Evolutionary conservation across 2,888 invertebrate species (phyloP).

Genomic region (Chrysolina americana): DNA sequence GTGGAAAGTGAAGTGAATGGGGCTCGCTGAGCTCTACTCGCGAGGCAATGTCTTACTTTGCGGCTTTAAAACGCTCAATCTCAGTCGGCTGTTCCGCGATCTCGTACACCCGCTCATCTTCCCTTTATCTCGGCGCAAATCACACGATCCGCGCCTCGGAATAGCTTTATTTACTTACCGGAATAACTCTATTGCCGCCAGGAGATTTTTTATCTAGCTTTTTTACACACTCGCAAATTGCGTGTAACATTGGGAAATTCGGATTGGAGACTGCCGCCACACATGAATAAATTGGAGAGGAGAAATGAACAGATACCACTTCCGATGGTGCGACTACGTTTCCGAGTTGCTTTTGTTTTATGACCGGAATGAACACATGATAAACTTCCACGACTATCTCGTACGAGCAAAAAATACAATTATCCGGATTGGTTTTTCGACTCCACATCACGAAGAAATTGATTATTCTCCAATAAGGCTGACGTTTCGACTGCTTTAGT

Average conservation of each 20-base stretch:
- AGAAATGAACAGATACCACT: conserved; percentile 23
- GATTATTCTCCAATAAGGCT: too few species aligned
- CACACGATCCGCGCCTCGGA: conserved; percentile 62
- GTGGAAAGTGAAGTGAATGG: conserved; percentile 33
- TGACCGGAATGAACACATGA: conserved; percentile 1
- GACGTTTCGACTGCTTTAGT: too few species aligned
- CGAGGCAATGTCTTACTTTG: conserved; percentile 56
- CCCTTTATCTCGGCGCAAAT: conserved; percentile 62
- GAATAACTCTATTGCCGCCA: conserved; percentile 63
- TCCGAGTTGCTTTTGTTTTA: conserved; percentile 20
- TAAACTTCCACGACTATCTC: neutral
- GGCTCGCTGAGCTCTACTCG: conserved; percentile 30
- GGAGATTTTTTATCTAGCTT: conserved; percentile 58
- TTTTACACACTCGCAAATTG: conserved; percentile 60
- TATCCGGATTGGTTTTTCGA: neutral
- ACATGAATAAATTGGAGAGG: conserved; percentile 32
- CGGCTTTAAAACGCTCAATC: conserved; percentile 61
- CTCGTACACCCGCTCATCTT: conserved; percentile 45
- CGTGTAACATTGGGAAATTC: conserved; percentile 43
- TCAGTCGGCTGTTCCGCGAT: conserved; percentile 55
- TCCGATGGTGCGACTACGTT: conserved; percentile 4
- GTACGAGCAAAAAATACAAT: neutral
- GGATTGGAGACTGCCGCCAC: conserved; percentile 22
- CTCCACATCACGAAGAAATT: neutral
- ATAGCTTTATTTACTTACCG: conserved; percentile 66